Evolutionary conservation across 1,140 invertebrate genomes (phyloP), one percentile per base, ranked within the genome.

Genomic region (Cotesia typhae): DNA sequence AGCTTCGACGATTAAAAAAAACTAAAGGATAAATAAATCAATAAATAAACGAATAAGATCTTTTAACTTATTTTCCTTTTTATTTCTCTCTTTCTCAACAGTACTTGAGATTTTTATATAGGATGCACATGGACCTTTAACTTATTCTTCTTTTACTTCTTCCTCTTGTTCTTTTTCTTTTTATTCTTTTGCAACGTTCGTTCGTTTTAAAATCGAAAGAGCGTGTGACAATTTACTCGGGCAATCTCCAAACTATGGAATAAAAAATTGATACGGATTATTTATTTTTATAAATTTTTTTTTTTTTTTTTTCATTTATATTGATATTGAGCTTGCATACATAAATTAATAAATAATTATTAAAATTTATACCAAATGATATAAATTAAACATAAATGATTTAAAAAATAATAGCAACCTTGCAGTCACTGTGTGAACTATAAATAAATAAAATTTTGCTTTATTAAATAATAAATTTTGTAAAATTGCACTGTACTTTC

Each of bases 151-250:
- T 17, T n/a, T 6, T 10, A 0, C 41, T 17, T 17, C n/a, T 35
- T 4, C 63, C 47, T 1, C 3, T 5, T 1, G 17, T 64, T 51
- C 37, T 36, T 59, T 36, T 6, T 65, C 14, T 20, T 72, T 41
- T 52, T 65, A 20, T 52, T 67, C 41, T 17, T 38, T 35, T 35
- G 47, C 20, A 41, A 9, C 28, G 35, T 63, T 60, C 51, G 47
- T 51, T 52, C 51, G 7, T 51, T 71, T 36, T 41, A 78, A 77
- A 81, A 79, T 78, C 74, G 77, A 80, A 78, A 80, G 83, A 85
- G 82, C 83, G 85, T 86, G 85, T 86, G 85, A 87, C 84, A 86
- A 86, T 87, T 87, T 86, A 86, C 84, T 86, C 81, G 83, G 82
- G 73, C 83, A 80, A 85, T 83, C 82, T 80, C 78, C 76, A 63